Evolutionary conservation across 2,888 invertebrate genomes (phyloP).

Genomic region (Lumbricus terrestris): DNA sequence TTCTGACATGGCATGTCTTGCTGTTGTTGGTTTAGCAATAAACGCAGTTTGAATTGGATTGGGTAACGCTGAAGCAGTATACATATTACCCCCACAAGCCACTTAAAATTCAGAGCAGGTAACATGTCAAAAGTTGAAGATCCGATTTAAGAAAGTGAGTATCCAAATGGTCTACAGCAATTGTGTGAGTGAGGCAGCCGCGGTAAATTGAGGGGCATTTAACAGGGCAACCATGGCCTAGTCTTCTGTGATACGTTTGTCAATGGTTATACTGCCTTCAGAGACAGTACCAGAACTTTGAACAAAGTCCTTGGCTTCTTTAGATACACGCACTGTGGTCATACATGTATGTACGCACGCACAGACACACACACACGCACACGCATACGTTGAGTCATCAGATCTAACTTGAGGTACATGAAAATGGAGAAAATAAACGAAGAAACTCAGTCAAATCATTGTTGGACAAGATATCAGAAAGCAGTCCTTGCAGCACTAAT

Average conservation of each 20-base stretch:
- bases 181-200: background rate
- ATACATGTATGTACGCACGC: too few species aligned
- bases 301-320: background rate
- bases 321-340: background rate
- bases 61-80: too few species aligned
- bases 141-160: too few species aligned
- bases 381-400: too few species aligned
- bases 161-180: background rate
- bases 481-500: background rate
- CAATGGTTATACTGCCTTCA: background rate
- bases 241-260: background rate
- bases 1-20: background rate
- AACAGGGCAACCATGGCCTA: background rate
- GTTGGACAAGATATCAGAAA: background rate
- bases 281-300: background rate
- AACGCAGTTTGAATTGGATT: background rate
- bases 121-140: background rate
- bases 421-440: background rate
- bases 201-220: background rate
- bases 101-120: too few species aligned
- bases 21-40: background rate
- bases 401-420: background rate
- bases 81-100: too few species aligned
- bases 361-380: too few species aligned
- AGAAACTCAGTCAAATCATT: background rate